Percentiles rank a stretch among this genome's conserved stretches.
These are phyloP conservation scores for Onychomys torridus DNA, from an alignment of 2,797 vertebrate genomes.

Conservation along the genomic window DNA sequence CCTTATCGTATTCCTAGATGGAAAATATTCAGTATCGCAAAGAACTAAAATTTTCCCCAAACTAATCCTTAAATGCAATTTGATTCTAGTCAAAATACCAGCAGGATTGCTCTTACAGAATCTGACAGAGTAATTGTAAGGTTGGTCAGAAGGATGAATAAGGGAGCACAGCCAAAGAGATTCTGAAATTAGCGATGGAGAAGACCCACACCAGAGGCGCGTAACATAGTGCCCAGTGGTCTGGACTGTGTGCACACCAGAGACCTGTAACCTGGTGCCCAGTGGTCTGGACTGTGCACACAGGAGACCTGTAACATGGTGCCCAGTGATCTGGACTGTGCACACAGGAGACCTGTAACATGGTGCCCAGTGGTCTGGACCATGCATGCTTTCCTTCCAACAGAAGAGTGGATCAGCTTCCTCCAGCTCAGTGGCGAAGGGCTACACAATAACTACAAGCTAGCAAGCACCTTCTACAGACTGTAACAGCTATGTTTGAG, in stretches of 20 bases:
- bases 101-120: constrained; percentile 61
- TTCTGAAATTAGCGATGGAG: constrained; percentile 41
- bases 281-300: neutral
- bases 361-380: neutral
- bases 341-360: neutral
- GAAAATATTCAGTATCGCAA: constrained; percentile 60
- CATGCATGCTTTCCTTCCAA: neutral
- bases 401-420: neutral
- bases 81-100: constrained; percentile 72
- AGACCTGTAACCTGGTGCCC: neutral
- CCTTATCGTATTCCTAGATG: constrained; percentile 23
- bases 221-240: too few relatives aligned
- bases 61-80: constrained; percentile 64
- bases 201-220: neutral
- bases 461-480: neutral
- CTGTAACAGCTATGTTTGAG: neutral
- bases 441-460: neutral
- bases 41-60: constrained; percentile 60
- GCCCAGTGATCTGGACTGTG: neutral
- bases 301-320: neutral
- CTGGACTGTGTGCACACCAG: neutral
- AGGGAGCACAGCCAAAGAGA: constrained; percentile 59
- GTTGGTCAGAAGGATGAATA: constrained; percentile 49
- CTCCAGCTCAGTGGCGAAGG: neutral
- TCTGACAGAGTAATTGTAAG: constrained; percentile 69